Base-by-base conservation (phyloP, 2,797 vertebrate species). In the Periparus ater region DNA sequence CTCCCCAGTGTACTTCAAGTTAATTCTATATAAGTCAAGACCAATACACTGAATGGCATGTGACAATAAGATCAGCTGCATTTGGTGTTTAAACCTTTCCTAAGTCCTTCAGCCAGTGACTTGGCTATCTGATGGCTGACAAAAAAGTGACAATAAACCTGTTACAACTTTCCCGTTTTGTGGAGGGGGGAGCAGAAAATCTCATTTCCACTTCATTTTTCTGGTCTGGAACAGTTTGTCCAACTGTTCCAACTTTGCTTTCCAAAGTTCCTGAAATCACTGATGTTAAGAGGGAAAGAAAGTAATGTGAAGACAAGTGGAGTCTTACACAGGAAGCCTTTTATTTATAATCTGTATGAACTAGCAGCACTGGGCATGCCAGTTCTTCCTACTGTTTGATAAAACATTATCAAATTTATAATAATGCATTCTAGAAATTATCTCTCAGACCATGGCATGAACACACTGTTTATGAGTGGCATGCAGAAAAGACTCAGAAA, bases 401-500 rank as follows among this genome's bases (percentile, higher is more conserved):
- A 88, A 77, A 50, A 83, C 40, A 14, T 19, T 51, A 75, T 83
- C 61, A 93, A 88, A 86, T 73, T 71, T 76, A 40, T 40, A 71
- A 27, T 38, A 45, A 67, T 27, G 14, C 3, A 23, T 32, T 88
- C 30, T 63, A 66, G 48, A 80, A 91, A 78, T 83, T 70, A 11
- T 67, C 76, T 94, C 57, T 87, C 58, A 91, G 45, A 30, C 54
- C 47, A 12, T 23, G 50, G 42, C 53, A 94, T 48, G 6, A 54
- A 82, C 38, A 85, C 30, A 9, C 16, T 67, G 12, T 44, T 95
- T 94, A 86, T 82, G 50, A 89, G 10, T 68, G 42, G 47, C 36
- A 38, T 73, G n/a, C 88, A 89, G 88, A 93, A 95, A 30, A 88
- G 19, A 44, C 55, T 80, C 38, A 66, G 30, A 72, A 77, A 91